phyloP scores from a whole-genome alignment of 1,140 invertebrate genomes.

The Drosophila serrata region DNA sequence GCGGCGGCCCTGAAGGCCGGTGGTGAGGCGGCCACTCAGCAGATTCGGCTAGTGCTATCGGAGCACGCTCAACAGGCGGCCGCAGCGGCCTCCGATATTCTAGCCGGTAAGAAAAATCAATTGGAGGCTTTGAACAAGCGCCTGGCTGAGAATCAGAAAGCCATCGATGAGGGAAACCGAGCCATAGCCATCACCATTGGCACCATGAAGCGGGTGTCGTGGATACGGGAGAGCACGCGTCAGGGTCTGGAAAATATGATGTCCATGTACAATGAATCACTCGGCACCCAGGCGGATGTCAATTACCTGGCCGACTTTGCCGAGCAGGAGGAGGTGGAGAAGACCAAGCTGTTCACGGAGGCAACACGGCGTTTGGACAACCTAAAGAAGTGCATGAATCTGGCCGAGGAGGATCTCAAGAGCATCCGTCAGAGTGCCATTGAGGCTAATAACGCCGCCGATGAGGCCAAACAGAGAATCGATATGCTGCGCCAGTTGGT shows the following conservation, averaged over 20 bases:
- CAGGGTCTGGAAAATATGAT: constrained; percentile 6
- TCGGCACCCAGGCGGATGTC: not conserved
- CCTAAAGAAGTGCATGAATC: not conserved
- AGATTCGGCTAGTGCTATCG: constrained; percentile 25
- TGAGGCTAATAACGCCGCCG: constrained; percentile 38
- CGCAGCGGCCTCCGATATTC: constrained; percentile 16
- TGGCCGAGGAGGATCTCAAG: not conserved
- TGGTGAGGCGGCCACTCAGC: constrained; percentile 4
- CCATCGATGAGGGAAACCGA: constrained; percentile 21
- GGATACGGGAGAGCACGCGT: not conserved
- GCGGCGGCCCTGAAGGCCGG: constrained; percentile 31
- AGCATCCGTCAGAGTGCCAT: not conserved
- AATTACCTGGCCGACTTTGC: not conserved
- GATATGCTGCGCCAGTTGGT: not conserved
- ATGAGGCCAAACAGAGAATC: constrained; percentile 30
- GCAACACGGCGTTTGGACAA: constrained; percentile 2
- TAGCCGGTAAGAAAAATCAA: constrained; percentile 32
- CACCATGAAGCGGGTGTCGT: not conserved
- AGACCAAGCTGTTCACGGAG: not conserved
- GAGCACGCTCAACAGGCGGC: constrained; percentile 38
- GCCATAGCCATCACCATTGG: not conserved
- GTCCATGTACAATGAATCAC: not conserved
- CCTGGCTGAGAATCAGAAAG: not conserved
- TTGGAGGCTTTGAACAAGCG: constrained; percentile 15
- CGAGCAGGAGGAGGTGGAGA: constrained; percentile 4